phyloP scores from a whole-genome alignment of 2,113 vertebrate genomes.

The Nyctereutes procyonoides region DNA sequence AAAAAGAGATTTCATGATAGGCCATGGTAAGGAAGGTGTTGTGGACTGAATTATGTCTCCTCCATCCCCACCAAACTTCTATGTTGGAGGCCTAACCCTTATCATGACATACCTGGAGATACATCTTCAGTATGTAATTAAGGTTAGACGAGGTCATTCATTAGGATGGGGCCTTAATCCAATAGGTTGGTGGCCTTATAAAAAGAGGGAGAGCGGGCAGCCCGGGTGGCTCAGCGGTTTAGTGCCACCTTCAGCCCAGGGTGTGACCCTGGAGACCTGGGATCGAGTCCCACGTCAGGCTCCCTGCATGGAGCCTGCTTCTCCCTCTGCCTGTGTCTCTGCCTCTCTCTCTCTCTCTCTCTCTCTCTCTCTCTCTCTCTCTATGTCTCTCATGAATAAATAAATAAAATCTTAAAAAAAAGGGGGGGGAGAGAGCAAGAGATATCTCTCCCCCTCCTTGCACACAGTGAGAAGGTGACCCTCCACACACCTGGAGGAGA shows the following conservation, averaged over 20 bases:
- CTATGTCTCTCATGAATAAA: too few relatives aligned
- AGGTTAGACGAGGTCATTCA: background rate
- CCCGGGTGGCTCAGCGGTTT: too few relatives aligned
- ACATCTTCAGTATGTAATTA: background rate
- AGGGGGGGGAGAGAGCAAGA: background rate
- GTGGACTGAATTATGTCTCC: too few relatives aligned
- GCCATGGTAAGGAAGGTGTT: background rate
- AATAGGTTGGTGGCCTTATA: background rate
- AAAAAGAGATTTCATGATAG: background rate
- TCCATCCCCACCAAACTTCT: background rate
- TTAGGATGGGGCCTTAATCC: background rate
- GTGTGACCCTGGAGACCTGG: too few relatives aligned
- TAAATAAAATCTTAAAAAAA: too few relatives aligned
- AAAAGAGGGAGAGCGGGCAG: background rate
- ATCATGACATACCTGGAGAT: background rate
- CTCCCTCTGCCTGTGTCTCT: too few relatives aligned
- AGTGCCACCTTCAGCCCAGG: too few relatives aligned
- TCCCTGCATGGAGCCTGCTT: too few relatives aligned
- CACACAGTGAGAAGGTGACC: background rate
- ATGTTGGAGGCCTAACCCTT: background rate
- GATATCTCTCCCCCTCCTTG: accelerated
- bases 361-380: too few relatives aligned
- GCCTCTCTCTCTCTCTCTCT: too few relatives aligned
- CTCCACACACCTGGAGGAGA: background rate
- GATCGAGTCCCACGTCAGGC: too few relatives aligned